phyloP scores from a whole-genome alignment of 2,113 vertebrate genomes.

The Alexandromys fortis region DNA sequence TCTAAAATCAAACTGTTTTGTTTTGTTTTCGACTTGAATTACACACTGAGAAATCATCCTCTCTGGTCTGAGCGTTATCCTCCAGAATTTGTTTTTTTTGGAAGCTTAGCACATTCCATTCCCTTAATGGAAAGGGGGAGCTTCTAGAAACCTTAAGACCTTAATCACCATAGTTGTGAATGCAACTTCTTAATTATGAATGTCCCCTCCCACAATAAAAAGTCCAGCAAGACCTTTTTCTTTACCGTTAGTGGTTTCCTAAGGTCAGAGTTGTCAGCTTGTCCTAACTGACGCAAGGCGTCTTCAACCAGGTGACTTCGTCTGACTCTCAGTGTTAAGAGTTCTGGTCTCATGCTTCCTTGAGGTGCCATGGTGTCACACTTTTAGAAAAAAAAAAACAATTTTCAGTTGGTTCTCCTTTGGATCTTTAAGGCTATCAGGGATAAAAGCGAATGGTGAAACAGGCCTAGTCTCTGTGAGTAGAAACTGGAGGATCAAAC shows the following conservation, averaged over 20 bases:
- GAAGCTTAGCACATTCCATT: neutral
- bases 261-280: constrained; percentile 58
- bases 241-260: constrained; percentile 62
- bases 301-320: constrained; percentile 81
- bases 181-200: neutral
- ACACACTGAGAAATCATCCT: neutral
- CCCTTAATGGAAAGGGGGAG: constrained; percentile 2
- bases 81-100: constrained; percentile 12
- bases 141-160: constrained; percentile 15
- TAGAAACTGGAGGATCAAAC: too few relatives aligned
- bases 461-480: neutral
- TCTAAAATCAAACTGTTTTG: neutral
- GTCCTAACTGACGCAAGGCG: constrained; percentile 75
- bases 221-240: neutral
- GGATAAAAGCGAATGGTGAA: neutral
- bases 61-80: neutral
- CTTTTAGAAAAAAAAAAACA: constrained; percentile 43
- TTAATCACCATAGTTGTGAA: neutral
- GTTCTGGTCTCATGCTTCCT: fast-evolving
- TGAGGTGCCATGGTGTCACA: fast-evolving
- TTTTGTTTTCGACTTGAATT: neutral
- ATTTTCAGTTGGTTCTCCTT: constrained; percentile 12
- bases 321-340: constrained; percentile 71
- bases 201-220: neutral
- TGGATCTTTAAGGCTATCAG: neutral